These are phyloP conservation scores for Adoxophyes honmai DNA, from an alignment of 1,140 invertebrate species.

Conservation along the genomic window DNA sequence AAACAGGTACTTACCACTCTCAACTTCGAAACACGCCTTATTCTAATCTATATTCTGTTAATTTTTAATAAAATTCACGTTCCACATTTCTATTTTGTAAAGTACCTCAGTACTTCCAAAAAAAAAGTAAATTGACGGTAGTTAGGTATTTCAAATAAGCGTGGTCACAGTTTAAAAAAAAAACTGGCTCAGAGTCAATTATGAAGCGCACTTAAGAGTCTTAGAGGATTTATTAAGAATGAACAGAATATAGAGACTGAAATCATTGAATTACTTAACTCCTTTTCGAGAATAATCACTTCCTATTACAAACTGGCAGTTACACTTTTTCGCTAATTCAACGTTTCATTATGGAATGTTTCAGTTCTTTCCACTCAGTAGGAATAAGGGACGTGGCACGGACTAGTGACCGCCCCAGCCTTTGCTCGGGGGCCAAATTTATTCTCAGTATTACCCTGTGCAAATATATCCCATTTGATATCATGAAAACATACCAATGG, in stretches of 20 bases:
- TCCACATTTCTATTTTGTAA: background rate
- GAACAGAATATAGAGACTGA: background rate
- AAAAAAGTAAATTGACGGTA: too few species aligned
- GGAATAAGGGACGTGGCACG: constrained; percentile 72
- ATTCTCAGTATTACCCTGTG: constrained; percentile 73
- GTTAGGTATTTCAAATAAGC: too few species aligned
- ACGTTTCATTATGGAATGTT: constrained; percentile 58
- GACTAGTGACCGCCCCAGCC: constrained; percentile 39
- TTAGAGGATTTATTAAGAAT: constrained; percentile 1
- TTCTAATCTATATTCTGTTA: background rate
- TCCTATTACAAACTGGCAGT: constrained; percentile 58
- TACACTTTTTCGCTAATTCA: constrained; percentile 55
- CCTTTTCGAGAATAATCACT: background rate
- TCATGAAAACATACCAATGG: constrained; percentile 63
- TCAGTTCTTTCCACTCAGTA: constrained; percentile 67
- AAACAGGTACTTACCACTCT: background rate
- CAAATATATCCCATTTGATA: constrained; percentile 60
- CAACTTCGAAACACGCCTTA: constrained; percentile 2
- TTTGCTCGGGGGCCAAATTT: constrained; percentile 38
- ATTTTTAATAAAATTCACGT: background rate
- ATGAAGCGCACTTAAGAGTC: too few species aligned
- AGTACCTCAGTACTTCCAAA: too few species aligned
- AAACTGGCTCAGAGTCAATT: too few species aligned
- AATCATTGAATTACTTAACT: background rate
- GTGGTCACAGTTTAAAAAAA: too few species aligned